Evolutionary conservation across 2,888 invertebrate genomes (phyloP).

Genomic region (Trichogramma dendrolimi): DNA sequence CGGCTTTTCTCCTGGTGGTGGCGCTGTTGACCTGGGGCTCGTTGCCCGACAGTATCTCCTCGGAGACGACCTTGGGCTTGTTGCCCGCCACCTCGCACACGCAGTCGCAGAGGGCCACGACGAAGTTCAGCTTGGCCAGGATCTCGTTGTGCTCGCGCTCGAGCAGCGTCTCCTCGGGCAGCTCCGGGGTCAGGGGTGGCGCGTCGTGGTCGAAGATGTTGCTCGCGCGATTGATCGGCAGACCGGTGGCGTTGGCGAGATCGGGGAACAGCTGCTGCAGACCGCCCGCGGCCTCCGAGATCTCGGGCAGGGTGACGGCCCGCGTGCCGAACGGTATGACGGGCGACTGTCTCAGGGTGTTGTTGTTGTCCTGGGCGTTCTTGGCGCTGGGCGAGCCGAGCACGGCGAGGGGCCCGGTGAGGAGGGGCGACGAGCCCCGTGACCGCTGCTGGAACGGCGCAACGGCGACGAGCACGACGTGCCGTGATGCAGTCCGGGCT

Average conservation of each 20-base stretch:
- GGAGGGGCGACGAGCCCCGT: constrained; percentile 57
- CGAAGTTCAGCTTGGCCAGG: constrained; percentile 94
- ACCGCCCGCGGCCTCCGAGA: constrained; percentile 55
- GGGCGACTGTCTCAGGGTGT: constrained; percentile 57
- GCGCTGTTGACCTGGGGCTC: constrained; percentile 44
- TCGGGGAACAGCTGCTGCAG: constrained; percentile 55
- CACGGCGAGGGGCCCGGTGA: constrained; percentile 62
- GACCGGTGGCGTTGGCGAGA: constrained; percentile 36
- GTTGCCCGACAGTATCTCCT: constrained; percentile 51
- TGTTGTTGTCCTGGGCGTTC: constrained; percentile 61
- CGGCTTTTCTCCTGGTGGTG: constrained; percentile 59
- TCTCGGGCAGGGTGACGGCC: constrained; percentile 67
- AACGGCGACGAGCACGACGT: constrained; percentile 64
- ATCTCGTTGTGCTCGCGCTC: constrained; percentile 97
- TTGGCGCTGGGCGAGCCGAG: constrained; percentile 66
- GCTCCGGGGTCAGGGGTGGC: constrained; percentile 77
- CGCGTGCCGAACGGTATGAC: constrained; percentile 64
- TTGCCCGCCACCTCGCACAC: constrained; percentile 83
- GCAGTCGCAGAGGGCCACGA: constrained; percentile 90
- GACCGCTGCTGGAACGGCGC: constrained; percentile 57
- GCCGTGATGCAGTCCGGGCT: constrained; percentile 48
- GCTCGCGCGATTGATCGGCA: background rate
- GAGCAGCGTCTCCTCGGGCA: constrained; percentile 91
- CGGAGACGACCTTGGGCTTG: constrained; percentile 73
- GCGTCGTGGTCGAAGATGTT: constrained; percentile 39